Evolutionary conservation across 2,797 vertebrate genomes (phyloP).

Genomic region (Myripristis jacobus): DNA sequence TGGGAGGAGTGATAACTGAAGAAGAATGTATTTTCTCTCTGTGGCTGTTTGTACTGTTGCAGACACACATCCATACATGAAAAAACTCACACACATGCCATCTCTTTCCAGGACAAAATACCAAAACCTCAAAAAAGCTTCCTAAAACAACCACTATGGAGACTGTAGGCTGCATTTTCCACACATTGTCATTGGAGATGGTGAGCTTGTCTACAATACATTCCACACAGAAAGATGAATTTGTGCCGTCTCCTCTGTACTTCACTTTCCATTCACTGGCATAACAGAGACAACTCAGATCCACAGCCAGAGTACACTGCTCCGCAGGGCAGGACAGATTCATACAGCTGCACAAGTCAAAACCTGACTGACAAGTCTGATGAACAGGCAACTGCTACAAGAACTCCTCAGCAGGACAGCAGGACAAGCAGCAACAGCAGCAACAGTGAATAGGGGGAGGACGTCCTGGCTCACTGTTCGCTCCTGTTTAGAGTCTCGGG

Average conservation of each 20-base stretch:
- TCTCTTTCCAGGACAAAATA: constrained; percentile 8
- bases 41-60: constrained; percentile 11
- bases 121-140: constrained; percentile 16
- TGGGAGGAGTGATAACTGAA: constrained; percentile 37
- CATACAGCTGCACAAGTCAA: constrained; percentile 43
- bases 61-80: neutral
- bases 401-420: constrained; percentile 46
- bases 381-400: constrained; percentile 40
- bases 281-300: constrained; percentile 45
- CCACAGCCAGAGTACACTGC: constrained; percentile 39
- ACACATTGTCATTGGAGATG: constrained; percentile 23
- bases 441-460: constrained; percentile 13
- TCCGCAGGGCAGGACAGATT: constrained; percentile 36
- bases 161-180: constrained; percentile 28
- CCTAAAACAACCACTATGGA: constrained; percentile 17
- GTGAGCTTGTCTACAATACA: constrained; percentile 21
- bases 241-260: constrained; percentile 23
- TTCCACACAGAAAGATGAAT: constrained; percentile 34
- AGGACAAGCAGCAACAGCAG: constrained; percentile 55
- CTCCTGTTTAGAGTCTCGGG: constrained; percentile 49
- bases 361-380: constrained; percentile 40
- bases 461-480: constrained; percentile 57
- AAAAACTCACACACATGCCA: constrained; percentile 1
- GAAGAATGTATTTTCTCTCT: constrained; percentile 44
- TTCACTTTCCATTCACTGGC: constrained; percentile 28